These are phyloP conservation scores for Melanerpes aurifrons DNA, from an alignment of 2,113 vertebrate genomes.

Conservation along the genomic window DNA sequence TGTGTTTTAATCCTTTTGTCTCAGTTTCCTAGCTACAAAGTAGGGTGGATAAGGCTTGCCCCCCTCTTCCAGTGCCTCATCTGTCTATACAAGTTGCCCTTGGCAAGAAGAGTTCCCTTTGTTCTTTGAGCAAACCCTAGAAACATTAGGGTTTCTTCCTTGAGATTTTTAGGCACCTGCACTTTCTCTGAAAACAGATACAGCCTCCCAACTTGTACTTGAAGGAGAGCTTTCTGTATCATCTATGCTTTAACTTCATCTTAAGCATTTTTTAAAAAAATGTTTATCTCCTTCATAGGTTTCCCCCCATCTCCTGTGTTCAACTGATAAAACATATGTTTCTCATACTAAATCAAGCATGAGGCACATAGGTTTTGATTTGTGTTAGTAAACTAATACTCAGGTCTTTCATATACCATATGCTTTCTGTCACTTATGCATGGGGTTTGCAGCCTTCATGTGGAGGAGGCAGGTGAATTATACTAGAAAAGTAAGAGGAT, in stretches of 20 bases:
- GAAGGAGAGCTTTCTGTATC: background rate
- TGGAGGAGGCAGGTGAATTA: constrained; percentile 17
- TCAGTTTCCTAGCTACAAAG: background rate
- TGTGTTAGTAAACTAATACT: background rate
- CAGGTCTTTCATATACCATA: background rate
- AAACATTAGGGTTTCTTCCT: background rate
- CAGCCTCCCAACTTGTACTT: background rate
- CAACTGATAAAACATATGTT: background rate
- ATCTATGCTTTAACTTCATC: background rate
- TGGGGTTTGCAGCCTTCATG: background rate
- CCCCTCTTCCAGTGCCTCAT: background rate
- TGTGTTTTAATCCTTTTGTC: background rate
- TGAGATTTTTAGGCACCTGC: background rate
- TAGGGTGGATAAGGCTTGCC: background rate
- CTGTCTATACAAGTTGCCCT: background rate
- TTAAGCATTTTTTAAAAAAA: background rate
- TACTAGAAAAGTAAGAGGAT: constrained; percentile 30
- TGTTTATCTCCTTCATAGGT: background rate
- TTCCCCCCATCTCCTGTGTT: background rate
- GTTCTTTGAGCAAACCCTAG: background rate
- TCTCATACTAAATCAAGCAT: background rate
- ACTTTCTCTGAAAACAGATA: background rate
- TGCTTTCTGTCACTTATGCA: background rate
- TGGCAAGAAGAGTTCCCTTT: background rate
- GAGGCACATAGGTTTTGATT: background rate